Base-by-base conservation (phyloP, 2,888 invertebrate species). In the Tinea trinotella region DNA sequence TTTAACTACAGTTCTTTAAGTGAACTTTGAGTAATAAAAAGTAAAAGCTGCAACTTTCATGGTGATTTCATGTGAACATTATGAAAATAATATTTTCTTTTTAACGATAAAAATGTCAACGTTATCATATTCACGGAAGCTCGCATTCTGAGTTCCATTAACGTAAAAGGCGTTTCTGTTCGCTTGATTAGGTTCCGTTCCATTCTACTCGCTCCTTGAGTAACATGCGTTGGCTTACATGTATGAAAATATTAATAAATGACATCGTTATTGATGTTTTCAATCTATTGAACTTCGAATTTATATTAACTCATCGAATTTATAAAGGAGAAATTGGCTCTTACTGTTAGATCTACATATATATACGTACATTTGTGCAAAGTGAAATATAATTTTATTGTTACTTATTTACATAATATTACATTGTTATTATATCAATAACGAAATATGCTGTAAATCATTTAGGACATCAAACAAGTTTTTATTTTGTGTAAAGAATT, bases 91-190 rank as follows among this genome's bases (percentile, higher is more conserved):
- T 46, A 46, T 46, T 46, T 46, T 46, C 46, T 19, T 18, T 46
- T 46, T n/a, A 15, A n/a, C 17, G 17, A 46, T 46, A 46, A 46
- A 46, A 46, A 46, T 19, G 46, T 19, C 46, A 46, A 46, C 46
- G 46, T 46, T 46, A 46, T 46, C 46, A 46, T 46, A 46, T 46
- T 46, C 46, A 46, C 46, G 19, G 46, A 46, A 46, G 46, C 46
- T 19, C 18, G 46, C 19, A 19, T 46, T 46, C 46, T 46, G 40
- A 30, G 40, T 17, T 46, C 46, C 46, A 46, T 46, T 46, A 46
- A 19, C 19, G 46, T 46, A 46, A 46, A 46, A 46, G 46, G 46
- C 17, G 46, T 46, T 13, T 15, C 46, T 46, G 18, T 19, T 46
- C 46, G 46, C 18, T 46, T 46, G 46, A 46, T 46, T 46, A 46